Conservation (phyloP, 2,888 invertebrate genomes). For the Cryptus armator region DNA sequence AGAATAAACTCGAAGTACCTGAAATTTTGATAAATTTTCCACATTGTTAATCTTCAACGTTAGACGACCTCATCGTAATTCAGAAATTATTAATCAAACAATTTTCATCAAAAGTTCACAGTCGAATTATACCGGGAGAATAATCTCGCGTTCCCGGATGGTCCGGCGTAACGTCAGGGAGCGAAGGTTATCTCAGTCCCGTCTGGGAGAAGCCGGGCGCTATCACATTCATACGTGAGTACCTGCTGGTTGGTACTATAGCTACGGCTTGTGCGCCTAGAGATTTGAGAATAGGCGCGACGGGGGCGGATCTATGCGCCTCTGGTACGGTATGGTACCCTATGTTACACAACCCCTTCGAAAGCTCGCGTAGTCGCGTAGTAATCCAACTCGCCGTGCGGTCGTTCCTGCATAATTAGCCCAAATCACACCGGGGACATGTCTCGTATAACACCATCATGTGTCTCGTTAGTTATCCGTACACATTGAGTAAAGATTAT, state of each 20-base stretch:
- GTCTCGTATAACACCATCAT: conserved; percentile 74
- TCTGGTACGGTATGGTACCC: background rate
- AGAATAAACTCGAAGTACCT: too few relatives aligned
- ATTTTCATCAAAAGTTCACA: conserved; percentile 55
- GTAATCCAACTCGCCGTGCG: conserved; percentile 29
- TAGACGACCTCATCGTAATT: background rate
- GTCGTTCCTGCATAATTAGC: conserved; percentile 79
- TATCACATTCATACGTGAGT: conserved; percentile 64
- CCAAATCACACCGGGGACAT: conserved; percentile 79
- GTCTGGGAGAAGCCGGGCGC: conserved; percentile 51
- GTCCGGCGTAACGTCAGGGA: conserved; percentile 45
- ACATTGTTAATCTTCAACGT: background rate
- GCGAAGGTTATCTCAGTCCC: conserved; percentile 64
- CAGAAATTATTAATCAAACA: conserved; percentile 51
- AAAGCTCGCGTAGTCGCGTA: conserved; percentile 31
- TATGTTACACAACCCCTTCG: conserved; percentile 42
- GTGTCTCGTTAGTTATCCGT: conserved; percentile 75
- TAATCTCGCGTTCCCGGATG: conserved; percentile 58
- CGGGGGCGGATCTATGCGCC: conserved; percentile 35
- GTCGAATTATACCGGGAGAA: conserved; percentile 42
- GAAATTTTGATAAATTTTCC: background rate
- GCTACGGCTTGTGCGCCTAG: conserved; percentile 31
- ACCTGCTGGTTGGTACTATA: conserved; percentile 38
- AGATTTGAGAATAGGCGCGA: conserved; percentile 43
- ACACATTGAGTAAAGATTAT: background rate